These are phyloP conservation scores for Hermetia illucens DNA, from an alignment of 1,140 invertebrate genomes.

Conservation along the genomic window DNA sequence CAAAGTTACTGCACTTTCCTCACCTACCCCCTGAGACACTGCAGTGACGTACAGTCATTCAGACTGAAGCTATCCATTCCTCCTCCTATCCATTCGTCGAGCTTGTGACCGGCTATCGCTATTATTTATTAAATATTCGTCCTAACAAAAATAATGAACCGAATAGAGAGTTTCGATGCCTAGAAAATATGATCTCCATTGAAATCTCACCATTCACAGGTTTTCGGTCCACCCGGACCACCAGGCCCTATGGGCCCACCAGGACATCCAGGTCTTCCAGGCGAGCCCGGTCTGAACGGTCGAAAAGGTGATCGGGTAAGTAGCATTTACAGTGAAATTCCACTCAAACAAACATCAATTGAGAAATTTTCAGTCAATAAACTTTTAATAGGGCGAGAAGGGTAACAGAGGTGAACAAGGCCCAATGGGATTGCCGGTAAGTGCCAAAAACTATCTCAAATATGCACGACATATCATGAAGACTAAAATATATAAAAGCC, in stretches of 20 bases:
- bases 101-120: no score
- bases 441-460: conserved; percentile 27
- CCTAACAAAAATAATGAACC: no score
- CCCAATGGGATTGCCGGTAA: conserved; percentile 89
- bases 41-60: no score
- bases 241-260: conserved; percentile 54
- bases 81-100: no score
- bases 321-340: conserved; percentile 18
- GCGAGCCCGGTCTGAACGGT: conserved; percentile 62
- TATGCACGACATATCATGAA: neutral
- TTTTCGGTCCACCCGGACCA: conserved; percentile 27
- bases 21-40: no score
- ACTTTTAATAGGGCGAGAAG: conserved; percentile 60
- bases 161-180: no score
- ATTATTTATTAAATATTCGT: no score
- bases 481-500: neutral
- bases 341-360: conserved; percentile 1
- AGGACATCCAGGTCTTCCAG: conserved; percentile 66
- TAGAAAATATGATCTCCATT: no score
- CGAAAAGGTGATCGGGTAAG: conserved; percentile 76
- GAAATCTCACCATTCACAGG: no score
- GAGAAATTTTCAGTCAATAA: conserved; percentile 3
- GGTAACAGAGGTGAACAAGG: conserved; percentile 81
- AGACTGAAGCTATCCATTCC: no score
- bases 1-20: no score